Conservation (phyloP, 1,140 invertebrate genomes). For the Charaxes varanes region DNA sequence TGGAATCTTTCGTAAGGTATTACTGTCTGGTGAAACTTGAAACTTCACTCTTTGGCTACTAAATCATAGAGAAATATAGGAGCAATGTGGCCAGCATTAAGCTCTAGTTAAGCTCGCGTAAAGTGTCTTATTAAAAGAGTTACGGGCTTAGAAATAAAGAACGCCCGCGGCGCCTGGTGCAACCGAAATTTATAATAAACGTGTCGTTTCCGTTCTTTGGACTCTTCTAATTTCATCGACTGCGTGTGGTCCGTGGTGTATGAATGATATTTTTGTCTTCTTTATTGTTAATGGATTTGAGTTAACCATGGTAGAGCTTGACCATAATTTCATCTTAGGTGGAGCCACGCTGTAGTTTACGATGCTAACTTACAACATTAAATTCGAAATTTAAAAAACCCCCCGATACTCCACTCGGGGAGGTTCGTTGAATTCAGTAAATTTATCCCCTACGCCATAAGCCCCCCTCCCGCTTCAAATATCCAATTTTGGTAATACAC, state of each 20-base stretch:
- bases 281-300: too few relatives aligned
- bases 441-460: too few relatives aligned
- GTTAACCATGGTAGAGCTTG: too few relatives aligned
- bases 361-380: too few relatives aligned
- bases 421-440: too few relatives aligned
- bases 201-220: conserved; percentile 56
- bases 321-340: too few relatives aligned
- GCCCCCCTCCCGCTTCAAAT: too few relatives aligned
- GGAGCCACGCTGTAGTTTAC: too few relatives aligned
- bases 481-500: too few relatives aligned
- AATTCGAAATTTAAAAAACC: too few relatives aligned
- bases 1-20: conserved; percentile 10
- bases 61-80: conserved; percentile 55
- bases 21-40: conserved; percentile 1
- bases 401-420: too few relatives aligned
- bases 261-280: too few relatives aligned
- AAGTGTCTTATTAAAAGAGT: conserved; percentile 58
- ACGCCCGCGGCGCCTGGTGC: conserved; percentile 47
- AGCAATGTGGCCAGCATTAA: conserved; percentile 43
- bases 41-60: conserved; percentile 22
- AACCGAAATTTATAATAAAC: conserved; percentile 51
- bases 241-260: conserved; percentile 56
- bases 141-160: conserved; percentile 51
- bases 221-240: conserved; percentile 52
- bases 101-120: conserved; percentile 45